Evolutionary conservation across 2,888 invertebrate genomes (phyloP).

Genomic region (Andricus curvator): DNA sequence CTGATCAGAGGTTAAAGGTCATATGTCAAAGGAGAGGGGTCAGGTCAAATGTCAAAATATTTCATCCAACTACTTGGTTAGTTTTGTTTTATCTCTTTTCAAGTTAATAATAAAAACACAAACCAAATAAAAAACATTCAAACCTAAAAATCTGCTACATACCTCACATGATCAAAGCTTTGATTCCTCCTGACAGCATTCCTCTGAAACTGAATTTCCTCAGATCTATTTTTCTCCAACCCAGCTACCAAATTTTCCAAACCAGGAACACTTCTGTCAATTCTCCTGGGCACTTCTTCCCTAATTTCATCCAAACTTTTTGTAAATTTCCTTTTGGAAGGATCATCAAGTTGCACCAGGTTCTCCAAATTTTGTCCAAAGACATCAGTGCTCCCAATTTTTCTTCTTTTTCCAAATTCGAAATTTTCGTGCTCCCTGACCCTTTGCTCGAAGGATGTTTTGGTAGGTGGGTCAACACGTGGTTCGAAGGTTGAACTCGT

Average conservation of each 20-base stretch:
- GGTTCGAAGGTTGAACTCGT: constrained; percentile 72
- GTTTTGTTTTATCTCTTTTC: too few species aligned
- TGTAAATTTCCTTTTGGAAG: constrained; percentile 67
- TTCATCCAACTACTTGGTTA: too few species aligned
- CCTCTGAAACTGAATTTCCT: constrained; percentile 45
- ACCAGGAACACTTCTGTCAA: constrained; percentile 45
- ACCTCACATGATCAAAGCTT: constrained; percentile 69
- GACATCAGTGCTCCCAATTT: constrained; percentile 74
- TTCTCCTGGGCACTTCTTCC: constrained; percentile 61
- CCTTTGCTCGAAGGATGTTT: constrained; percentile 48
- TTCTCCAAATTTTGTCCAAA: constrained; percentile 75
- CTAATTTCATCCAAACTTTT: constrained; percentile 72
- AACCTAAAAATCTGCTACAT: constrained; percentile 49
- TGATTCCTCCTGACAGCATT: constrained; percentile 69
- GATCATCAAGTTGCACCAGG: constrained; percentile 74
- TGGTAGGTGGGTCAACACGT: constrained; percentile 44
- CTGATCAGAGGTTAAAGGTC: too few species aligned
- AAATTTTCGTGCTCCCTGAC: constrained; percentile 55
- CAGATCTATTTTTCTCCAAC: constrained; percentile 30
- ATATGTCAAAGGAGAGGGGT: too few species aligned
- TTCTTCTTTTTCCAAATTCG: constrained; percentile 65
- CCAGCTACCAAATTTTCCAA: constrained; percentile 36
- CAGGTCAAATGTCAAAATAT: too few species aligned
- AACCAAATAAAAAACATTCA: neutral
- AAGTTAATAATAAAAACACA: too few species aligned